These are phyloP conservation scores for Dendrocincla fuliginosa DNA, from an alignment of 2,797 vertebrate species.

Conservation along the genomic window DNA sequence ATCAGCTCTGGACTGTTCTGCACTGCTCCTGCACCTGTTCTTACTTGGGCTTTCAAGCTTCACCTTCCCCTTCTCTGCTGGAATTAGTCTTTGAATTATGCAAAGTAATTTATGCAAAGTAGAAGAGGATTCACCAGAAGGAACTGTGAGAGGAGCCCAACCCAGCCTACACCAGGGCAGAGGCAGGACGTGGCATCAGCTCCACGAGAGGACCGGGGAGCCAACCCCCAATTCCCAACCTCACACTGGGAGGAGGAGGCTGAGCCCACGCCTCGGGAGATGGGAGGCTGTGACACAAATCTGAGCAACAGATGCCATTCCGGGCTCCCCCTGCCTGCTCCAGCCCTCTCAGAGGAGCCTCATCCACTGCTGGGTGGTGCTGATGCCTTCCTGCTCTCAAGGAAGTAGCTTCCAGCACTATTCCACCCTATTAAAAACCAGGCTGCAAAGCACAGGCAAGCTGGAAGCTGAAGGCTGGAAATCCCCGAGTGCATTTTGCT, in stretches of 20 bases:
- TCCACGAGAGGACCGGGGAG: not conserved
- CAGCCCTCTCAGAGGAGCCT: not conserved
- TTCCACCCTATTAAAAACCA: not conserved
- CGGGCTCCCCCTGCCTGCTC: not conserved
- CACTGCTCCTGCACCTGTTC: accelerated
- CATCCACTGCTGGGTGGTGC: not conserved
- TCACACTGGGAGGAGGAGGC: not conserved
- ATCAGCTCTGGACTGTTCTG: not conserved
- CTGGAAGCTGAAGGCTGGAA: not conserved
- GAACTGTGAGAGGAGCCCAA: not conserved
- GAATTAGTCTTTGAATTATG: not conserved
- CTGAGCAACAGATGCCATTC: accelerated
- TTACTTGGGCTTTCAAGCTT: too few species aligned
- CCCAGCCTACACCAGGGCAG: not conserved
- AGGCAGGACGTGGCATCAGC: not conserved
- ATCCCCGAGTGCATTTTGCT: accelerated
- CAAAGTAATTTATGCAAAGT: not conserved
- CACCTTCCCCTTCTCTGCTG: not conserved
- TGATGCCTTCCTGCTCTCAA: not conserved
- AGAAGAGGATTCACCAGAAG: not conserved
- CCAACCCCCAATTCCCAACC: not conserved
- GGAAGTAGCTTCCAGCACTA: not conserved
- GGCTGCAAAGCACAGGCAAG: not conserved
- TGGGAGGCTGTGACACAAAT: accelerated
- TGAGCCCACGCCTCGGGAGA: accelerated